Conservation (phyloP, 1,140 invertebrate genomes). For the Brachionus rotundiformis region DNA sequence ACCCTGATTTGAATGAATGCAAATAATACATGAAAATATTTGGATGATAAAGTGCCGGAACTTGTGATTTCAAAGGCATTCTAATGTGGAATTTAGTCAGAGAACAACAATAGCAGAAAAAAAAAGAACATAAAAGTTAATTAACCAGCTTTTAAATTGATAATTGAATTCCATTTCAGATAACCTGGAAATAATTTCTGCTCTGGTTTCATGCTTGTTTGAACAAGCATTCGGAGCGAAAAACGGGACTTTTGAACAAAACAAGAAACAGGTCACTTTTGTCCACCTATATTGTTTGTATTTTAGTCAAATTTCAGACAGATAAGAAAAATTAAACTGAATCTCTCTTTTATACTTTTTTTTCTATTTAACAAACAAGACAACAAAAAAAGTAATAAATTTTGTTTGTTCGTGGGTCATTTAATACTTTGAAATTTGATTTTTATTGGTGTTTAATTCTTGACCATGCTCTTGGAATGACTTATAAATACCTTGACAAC, state of each 20-base stretch:
- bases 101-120: neutral
- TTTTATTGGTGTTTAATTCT: constrained; percentile 40
- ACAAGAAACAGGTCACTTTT: neutral
- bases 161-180: constrained; percentile 19
- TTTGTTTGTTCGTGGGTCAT: constrained; percentile 41
- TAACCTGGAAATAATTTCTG: constrained; percentile 34
- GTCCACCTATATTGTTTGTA: constrained; percentile 10
- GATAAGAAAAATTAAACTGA: neutral
- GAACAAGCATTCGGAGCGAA: neutral
- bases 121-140: constrained; percentile 9
- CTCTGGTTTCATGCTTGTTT: constrained; percentile 35
- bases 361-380: neutral
- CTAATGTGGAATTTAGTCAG: neutral
- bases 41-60: constrained; percentile 29
- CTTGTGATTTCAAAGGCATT: constrained; percentile 2
- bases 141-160: constrained; percentile 24
- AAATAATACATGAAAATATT: constrained; percentile 6
- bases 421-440: constrained; percentile 20
- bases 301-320: constrained; percentile 23
- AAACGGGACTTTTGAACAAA: constrained; percentile 20
- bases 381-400: constrained; percentile 43
- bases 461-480: constrained; percentile 14
- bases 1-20: constrained; percentile 9
- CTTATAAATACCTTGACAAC: constrained; percentile 47
- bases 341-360: neutral